Base-by-base conservation (phyloP, 2,888 invertebrate genomes). In the Parapristionchus giblindavisi region DNA sequence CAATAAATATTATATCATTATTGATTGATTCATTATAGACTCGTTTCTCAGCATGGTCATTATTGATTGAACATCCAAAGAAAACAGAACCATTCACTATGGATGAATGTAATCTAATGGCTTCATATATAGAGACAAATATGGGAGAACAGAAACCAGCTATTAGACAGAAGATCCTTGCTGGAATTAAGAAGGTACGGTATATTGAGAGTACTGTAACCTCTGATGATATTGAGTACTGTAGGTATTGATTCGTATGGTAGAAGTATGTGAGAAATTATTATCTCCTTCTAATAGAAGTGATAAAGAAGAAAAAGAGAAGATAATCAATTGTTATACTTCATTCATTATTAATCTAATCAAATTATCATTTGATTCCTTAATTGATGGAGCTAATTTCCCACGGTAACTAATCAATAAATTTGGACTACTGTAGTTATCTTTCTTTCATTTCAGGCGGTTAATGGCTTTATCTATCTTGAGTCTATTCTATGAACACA, bases 1-100 rank as follows among this genome's bases (percentile, higher is more conserved):
- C 48, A 14, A n/a, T n/a, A n/a, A n/a, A n/a, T n/a, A n/a, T n/a
- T n/a, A n/a, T n/a, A n/a, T n/a, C n/a, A n/a, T n/a, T n/a, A n/a
- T n/a, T n/a, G n/a, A 29, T 4, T 3, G 3, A 29, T n/a, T 2
- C 17, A 11, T 40, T 77, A 51, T 75, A 82, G 80, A 81, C 81
- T 21, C 76, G 80, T 14, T 66, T 81, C 14, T 75, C 79, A 1
- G 79, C 79, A 11, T 83, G 78, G 75, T 73, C 68, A 3, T 73
- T 83, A 4, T 58, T 83, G 11, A 76, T 78, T 5, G 79, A 80
- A 21, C 81, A 82, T 66, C 81, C 81, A 8, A 73, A 78, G 40
- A 75, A 70, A 36, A 79, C 80, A 2, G 38, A 68, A 4, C 70
- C 73, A 1, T 78, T 79, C 65, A 72, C 76, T 29, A 36, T 66